Percentiles rank a stretch among this genome's conserved stretches.
phyloP scores from a whole-genome alignment of 2,888 invertebrate genomes.

The Saturnia japonica region DNA sequence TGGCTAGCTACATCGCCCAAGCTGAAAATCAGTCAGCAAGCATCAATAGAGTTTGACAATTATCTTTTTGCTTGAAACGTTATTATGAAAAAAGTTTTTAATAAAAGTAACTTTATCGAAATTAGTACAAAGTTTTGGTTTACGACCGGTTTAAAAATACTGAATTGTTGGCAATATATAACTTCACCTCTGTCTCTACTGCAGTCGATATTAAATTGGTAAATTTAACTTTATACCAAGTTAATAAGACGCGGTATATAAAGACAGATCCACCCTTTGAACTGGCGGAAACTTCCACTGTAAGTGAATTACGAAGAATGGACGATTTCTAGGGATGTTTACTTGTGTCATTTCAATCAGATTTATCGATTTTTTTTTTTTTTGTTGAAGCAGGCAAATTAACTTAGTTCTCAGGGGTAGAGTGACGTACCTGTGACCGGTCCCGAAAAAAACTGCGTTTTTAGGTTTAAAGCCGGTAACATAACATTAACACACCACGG shows the following conservation, averaged over 20 bases:
- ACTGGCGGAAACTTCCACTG: constrained; percentile 13
- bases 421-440: no score
- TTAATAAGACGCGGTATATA: constrained; percentile 3
- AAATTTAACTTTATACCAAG: background rate
- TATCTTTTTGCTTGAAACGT: no score
- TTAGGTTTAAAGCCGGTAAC: no score
- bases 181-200: background rate
- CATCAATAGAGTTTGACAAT: no score
- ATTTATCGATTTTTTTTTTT: constrained; percentile 4
- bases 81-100: no score
- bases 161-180: background rate
- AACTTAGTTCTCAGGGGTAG: no score
- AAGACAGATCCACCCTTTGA: constrained; percentile 18
- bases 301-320: constrained; percentile 20
- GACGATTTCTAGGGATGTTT: constrained; percentile 16
- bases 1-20: no score
- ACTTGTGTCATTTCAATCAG: background rate
- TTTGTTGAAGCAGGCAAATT: background rate
- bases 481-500: no score
- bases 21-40: no score
- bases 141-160: background rate
- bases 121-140: background rate
- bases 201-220: background rate
- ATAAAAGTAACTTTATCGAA: background rate
- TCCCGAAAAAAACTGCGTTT: no score